These are phyloP conservation scores for Heliconius cydno DNA, from an alignment of 2,888 invertebrate genomes.

Conservation along the genomic window DNA sequence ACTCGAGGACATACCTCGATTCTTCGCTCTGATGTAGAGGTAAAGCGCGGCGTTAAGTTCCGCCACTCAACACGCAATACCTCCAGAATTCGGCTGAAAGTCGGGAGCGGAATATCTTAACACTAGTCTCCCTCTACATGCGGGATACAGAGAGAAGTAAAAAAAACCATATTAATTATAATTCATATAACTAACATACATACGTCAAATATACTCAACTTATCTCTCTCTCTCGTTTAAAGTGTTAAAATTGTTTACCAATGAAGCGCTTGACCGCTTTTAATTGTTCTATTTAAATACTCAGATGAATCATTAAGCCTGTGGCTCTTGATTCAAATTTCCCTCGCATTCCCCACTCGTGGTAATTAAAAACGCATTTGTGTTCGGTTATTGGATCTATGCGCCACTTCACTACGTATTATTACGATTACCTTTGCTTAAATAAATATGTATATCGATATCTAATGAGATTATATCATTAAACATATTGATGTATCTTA, in stretches of 20 bases:
- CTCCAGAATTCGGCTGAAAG: too few relatives aligned
- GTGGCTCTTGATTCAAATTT: slow-evolving; percentile 62
- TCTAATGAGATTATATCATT: slow-evolving; percentile 13
- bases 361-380: slow-evolving; percentile 69
- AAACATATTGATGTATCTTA: neutral
- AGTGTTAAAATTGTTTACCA: slow-evolving; percentile 69
- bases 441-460: slow-evolving; percentile 37
- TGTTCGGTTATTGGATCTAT: slow-evolving; percentile 53
- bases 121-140: too few relatives aligned
- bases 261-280: slow-evolving; percentile 64
- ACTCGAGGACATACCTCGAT: too few relatives aligned
- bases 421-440: slow-evolving; percentile 39
- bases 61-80: too few relatives aligned
- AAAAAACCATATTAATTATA: neutral
- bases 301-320: slow-evolving; percentile 57
- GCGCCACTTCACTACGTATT: slow-evolving; percentile 48
- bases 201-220: slow-evolving; percentile 2
- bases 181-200: neutral
- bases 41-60: too few relatives aligned
- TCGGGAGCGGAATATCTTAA: too few relatives aligned
- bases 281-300: slow-evolving; percentile 69
- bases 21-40: too few relatives aligned
- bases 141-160: too few relatives aligned
- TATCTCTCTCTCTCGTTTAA: slow-evolving; percentile 38
- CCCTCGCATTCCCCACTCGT: slow-evolving; percentile 56